Evolutionary conservation across 2,888 invertebrate species (phyloP).

Genomic region (Pantelozetes paolii): DNA sequence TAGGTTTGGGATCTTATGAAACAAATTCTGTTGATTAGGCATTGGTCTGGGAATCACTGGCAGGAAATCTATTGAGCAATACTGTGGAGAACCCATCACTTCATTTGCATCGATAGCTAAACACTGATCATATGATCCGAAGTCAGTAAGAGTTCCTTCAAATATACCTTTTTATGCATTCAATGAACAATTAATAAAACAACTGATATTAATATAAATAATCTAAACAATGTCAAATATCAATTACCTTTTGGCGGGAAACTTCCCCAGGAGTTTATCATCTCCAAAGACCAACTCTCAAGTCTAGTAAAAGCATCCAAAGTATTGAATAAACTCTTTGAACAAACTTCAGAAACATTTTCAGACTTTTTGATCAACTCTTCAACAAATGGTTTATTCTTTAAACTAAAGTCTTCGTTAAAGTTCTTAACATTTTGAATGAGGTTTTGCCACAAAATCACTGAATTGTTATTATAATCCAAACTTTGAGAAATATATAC

Average conservation of each 20-base stretch:
- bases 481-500: neutral
- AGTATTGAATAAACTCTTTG: neutral
- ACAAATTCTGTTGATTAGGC: conserved; percentile 31
- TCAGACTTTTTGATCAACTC: neutral
- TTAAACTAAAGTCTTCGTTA: neutral
- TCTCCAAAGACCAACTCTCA: neutral
- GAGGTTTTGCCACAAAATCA: conserved; percentile 4
- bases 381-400: neutral
- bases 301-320: neutral
- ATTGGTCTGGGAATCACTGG: conserved; percentile 32
- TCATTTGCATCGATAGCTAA: conserved; percentile 7
- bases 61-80: conserved; percentile 24
- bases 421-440: neutral
- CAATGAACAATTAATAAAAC: neutral
- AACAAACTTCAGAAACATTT: neutral
- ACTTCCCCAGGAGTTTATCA: conserved; percentile 37
- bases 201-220: no score
- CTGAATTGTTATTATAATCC: neutral
- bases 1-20: neutral
- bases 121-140: conserved; percentile 42
- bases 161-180: conserved; percentile 15
- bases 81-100: neutral
- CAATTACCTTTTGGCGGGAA: conserved; percentile 33
- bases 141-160: conserved; percentile 37
- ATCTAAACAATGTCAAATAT: neutral